Evolutionary conservation across 1,140 invertebrate genomes (phyloP).

Genomic region (Paraescarpia echinospica): DNA sequence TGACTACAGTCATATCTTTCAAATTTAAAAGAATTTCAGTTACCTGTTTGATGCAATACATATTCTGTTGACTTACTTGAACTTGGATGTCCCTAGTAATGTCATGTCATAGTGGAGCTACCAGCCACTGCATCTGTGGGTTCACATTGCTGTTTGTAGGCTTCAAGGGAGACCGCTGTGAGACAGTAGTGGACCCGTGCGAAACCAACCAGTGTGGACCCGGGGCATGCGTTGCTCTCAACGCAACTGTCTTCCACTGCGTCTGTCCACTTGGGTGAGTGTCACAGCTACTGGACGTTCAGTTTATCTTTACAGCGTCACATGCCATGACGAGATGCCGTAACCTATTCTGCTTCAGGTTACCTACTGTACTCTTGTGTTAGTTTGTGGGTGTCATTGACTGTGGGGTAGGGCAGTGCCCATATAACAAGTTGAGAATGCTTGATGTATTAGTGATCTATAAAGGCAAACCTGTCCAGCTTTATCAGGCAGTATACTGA

Average conservation of each 20-base stretch:
- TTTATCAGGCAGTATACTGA: not conserved
- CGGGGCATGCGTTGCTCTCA: not conserved
- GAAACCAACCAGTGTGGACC: not conserved
- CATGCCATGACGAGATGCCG: not conserved
- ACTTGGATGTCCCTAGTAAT: not conserved
- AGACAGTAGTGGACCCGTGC: conserved; percentile 6
- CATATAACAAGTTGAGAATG: not conserved
- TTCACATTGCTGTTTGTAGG: not conserved
- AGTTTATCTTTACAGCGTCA: not conserved
- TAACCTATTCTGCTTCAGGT: not conserved
- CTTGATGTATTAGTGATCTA: not conserved
- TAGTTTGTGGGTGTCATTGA: not conserved
- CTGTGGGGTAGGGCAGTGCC: not conserved
- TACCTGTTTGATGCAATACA: not conserved
- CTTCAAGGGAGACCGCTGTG: conserved; percentile 11
- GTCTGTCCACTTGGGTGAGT: conserved; percentile 3
- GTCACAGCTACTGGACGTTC: not conserved
- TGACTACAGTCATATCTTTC: too few species aligned
- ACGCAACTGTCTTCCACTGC: not conserved
- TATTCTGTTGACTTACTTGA: not conserved
- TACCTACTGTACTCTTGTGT: not conserved
- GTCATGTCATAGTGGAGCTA: not conserved
- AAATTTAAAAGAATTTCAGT: not conserved
- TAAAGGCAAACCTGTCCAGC: not conserved
- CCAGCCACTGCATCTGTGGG: not conserved